These are phyloP conservation scores for Lophius piscatorius DNA, from an alignment of 2,113 vertebrate species.

Conservation along the genomic window DNA sequence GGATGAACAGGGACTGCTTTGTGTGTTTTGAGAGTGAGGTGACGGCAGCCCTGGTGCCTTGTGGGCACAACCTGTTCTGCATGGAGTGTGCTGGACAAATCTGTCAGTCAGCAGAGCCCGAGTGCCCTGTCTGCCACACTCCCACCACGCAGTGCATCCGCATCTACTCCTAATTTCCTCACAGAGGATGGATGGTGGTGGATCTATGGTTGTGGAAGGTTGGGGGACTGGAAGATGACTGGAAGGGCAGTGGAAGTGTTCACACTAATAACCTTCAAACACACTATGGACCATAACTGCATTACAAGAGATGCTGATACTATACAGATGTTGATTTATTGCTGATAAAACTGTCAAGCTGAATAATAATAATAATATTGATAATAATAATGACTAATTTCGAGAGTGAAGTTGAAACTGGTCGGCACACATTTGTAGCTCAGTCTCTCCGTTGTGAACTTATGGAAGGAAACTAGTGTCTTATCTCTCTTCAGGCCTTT, in stretches of 20 bases:
- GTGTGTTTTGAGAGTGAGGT: constrained; percentile 95
- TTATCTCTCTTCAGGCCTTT: constrained; percentile 81
- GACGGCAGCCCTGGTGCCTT: constrained; percentile 92
- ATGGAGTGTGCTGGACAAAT: constrained; percentile 97
- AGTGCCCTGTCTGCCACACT: constrained; percentile 93
- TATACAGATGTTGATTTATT: constrained; percentile 76
- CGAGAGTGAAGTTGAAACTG: constrained; percentile 58
- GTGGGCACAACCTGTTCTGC: constrained; percentile 98
- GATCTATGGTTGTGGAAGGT: neutral
- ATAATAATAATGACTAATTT: constrained; percentile 70
- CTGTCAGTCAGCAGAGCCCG: constrained; percentile 88
- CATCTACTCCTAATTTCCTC: constrained; percentile 92
- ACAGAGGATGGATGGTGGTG: neutral
- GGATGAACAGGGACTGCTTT: constrained; percentile 88
- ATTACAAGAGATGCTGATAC: constrained; percentile 78
- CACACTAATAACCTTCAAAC: constrained; percentile 67
- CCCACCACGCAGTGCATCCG: constrained; percentile 96
- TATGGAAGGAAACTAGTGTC: constrained; percentile 80
- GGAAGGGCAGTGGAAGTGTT: constrained; percentile 56
- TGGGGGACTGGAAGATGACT: constrained; percentile 14
- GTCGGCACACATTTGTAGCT: constrained; percentile 54
- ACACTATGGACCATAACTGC: constrained; percentile 70
- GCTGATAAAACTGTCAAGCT: constrained; percentile 62
- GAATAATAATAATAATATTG: constrained; percentile 64
- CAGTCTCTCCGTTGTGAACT: constrained; percentile 57